Percentiles rank a stretch among this genome's conserved stretches.
These are phyloP conservation scores for Ricordea florida DNA, from an alignment of 92 coral and sea anemone genomes.

Conservation along the genomic window DNA sequence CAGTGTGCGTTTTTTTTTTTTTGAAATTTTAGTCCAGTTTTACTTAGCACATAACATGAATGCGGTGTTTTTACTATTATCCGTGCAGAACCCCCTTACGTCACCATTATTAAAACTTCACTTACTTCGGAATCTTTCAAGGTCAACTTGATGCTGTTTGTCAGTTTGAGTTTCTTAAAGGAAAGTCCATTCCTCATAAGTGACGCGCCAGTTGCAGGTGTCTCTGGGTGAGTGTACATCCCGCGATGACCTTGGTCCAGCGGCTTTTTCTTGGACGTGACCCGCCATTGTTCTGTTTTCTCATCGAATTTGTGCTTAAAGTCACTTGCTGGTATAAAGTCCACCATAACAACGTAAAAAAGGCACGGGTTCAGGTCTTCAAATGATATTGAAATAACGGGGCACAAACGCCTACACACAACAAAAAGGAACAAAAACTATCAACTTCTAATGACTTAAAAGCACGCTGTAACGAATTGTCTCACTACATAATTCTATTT, in stretches of 20 bases:
- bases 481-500: neutral
- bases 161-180: slow-evolving; percentile 9
- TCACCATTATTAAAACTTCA: no score
- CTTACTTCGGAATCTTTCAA: neutral
- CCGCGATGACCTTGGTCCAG: neutral
- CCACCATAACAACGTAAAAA: slow-evolving; percentile 25
- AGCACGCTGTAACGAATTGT: neutral
- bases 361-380: slow-evolving; percentile 14
- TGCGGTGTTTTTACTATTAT: no score
- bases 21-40: no score
- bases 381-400: slow-evolving; percentile 7
- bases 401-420: slow-evolving; percentile 15
- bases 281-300: neutral
- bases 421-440: neutral
- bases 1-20: no score
- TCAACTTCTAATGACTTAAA: neutral
- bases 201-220: slow-evolving; percentile 14
- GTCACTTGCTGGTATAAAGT: neutral
- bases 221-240: slow-evolving; percentile 16
- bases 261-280: neutral
- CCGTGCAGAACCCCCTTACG: no score
- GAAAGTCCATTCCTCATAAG: slow-evolving; percentile 4
- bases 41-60: no score
- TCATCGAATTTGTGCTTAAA: slow-evolving; percentile 12
- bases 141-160: slow-evolving; percentile 3